Evolutionary conservation across 1,140 invertebrate species (phyloP), one percentile per base, ranked within the genome.

Genomic region (Ylistrum balloti): DNA sequence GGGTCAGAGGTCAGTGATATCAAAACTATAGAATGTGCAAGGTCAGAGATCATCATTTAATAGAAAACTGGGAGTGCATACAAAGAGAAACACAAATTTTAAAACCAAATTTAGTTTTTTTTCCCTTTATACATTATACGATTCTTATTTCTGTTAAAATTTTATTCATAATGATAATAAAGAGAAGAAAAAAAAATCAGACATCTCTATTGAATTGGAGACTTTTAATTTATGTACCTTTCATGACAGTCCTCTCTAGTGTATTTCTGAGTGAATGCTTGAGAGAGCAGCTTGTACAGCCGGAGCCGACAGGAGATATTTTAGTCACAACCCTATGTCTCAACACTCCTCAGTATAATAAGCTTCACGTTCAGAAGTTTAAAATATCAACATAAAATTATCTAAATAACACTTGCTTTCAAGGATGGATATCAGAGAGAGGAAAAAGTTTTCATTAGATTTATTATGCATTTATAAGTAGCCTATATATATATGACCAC

Each of bases 21-120:
- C 56, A 74, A n/a, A 74, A 74, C 56, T 74, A 74, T 22, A 74
- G 56, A 74, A 74, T 74, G 56, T 74, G 56, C 56, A 74, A 74
- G 56, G 56, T 74, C 56, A 74, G n/a, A 11, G 56, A 9, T 74
- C 56, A 74, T 28, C 3, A 17, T 74, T 28, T 28, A 74, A 74
- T 74, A 74, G 56, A 74, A 74, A 74, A 74, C 56, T 5, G 56
- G 56, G 56, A 74, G 56, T 74, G 56, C 56, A 74, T n/a, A 74
- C 56, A 74, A 9, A 28, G 56, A 48, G 15, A n/a, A n/a, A 74
- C 22, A 74, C n/a, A n/a, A 74, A 74, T 74, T 74, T 74, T 11
- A 74, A 74, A 74, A 74, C 5, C 56, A 74, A 74, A 74, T 28
- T 74, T 74, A 22, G 9, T n/a, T 28, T 74, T 48, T n/a, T 48